Base-by-base conservation (phyloP, 2,113 vertebrate species). In the Ochotona princeps region DNA sequence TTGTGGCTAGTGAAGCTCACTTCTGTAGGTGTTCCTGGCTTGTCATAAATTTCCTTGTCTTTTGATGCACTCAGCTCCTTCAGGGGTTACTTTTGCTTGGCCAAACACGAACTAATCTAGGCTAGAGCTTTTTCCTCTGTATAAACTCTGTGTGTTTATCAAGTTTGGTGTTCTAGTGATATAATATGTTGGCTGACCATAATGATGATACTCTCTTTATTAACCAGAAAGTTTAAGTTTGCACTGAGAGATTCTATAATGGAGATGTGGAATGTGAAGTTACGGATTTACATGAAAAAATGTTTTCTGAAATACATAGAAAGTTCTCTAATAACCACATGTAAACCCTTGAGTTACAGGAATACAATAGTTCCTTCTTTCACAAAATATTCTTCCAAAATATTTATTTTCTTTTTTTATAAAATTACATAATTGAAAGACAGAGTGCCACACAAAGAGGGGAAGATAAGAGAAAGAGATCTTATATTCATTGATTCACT, bases 261-360 rank as follows among this genome's bases (percentile, higher is more conserved):
- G 12, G 66, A 92, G 26, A 82, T 1, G 5, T 20, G 60, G 21
- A 79, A 30, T 82, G 44, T 30, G 28, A 54, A 32, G 13, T 70
- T 83, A 70, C 3, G 84, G 38, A 81, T 65, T 84, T 88, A 84
- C n/a, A 72, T 70, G 17, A 74, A 76, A 75, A 74, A 7, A 78
- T 51, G 15, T 32, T 93, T 93, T 78, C 38, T 81, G 38, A 89
- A 86, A 87, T 35, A 82, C 89, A 51, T 61, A 47, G 11, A 67
- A 94, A 75, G 18, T 5, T n/a, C 61, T 85, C 4, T 61, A 5
- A 5, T 2, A 2, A 66, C 1, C 35, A 21, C 32, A 10, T 63
- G 51, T 63, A 70, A 89, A 79, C 69, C 1, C 13, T 25, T 75
- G 65, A 79, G 25, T 11, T 88, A n/a, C 25, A 66, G 21, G 35